Evolutionary conservation across 2,888 invertebrate species (phyloP).

Genomic region (Chalcis sispes): DNA sequence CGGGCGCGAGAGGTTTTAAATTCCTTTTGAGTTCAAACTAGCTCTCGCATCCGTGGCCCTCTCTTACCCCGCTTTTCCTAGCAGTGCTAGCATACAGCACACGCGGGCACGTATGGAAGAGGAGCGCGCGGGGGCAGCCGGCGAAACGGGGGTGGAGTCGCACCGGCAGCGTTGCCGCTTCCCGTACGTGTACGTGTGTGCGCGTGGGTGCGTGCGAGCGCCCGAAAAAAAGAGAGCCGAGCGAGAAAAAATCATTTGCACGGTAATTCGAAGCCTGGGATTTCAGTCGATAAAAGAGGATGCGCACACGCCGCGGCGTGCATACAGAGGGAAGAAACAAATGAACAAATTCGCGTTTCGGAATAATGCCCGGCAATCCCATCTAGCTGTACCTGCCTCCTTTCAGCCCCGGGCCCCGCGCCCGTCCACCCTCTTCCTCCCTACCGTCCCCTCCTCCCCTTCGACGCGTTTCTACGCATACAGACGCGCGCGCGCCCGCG

Average conservation of each 20-base stretch:
- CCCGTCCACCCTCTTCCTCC: constrained; percentile 51
- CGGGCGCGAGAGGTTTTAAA: constrained; percentile 69
- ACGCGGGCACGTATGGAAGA: constrained; percentile 59
- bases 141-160: constrained; percentile 57
- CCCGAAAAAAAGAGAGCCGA: constrained; percentile 65
- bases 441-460: too few relatives aligned
- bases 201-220: constrained; percentile 59
- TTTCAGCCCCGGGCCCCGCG: constrained; percentile 51
- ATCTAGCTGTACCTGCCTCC: constrained; percentile 66
- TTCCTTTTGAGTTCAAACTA: constrained; percentile 73
- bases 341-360: constrained; percentile 77
- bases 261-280: constrained; percentile 77
- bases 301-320: constrained; percentile 71
- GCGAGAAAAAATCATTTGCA: constrained; percentile 74
- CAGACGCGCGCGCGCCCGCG: constrained; percentile 51
- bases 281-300: constrained; percentile 76
- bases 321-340: constrained; percentile 76
- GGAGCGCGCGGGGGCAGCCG: constrained; percentile 58
- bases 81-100: constrained; percentile 55
- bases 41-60: constrained; percentile 61
- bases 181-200: constrained; percentile 56
- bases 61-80: constrained; percentile 51
- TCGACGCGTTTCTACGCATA: constrained; percentile 48
- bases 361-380: constrained; percentile 76
- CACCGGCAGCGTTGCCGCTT: constrained; percentile 55